Base-by-base conservation (phyloP, 1,140 invertebrate genomes). In the Aricia agestis region DNA sequence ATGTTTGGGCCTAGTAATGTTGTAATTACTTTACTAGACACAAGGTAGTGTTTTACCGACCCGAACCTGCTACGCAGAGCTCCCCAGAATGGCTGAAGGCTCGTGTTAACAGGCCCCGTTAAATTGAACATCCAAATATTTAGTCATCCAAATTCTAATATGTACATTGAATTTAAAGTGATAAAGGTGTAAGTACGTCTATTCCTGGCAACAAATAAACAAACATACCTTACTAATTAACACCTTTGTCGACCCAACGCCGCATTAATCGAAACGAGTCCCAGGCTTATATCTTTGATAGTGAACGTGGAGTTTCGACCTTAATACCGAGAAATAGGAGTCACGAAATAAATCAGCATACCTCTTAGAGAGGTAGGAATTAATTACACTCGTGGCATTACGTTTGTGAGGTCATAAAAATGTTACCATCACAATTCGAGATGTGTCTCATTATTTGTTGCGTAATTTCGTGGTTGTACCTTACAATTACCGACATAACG, bases 341-440 rank as follows among this genome's bases (percentile, higher is more conserved):
- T 68, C 19, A 59, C 32, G 32, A 68, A 67, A 45, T 66, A 69
- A 67, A 57, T 45, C 36, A 41, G 45, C 63, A 70, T 70, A 72
- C 70, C 66, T 73, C 71, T 65, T 61, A 63, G 65, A 58, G 68
- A 72, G 73, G 70, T 75, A 72, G 73, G 73, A 77, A 77, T 77
- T 77, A 77, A 77, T 77, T 77, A 75, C 68, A 70, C 66, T 68
- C 42, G 63, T 69, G 66, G 69, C 65, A 74, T 68, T 72, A 70
- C 57, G 45, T 65, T 67, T 67, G 41, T 59, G 19, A 68, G 68
- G 67, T 68, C 68, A 69, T 73, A 68, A 67, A 72, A 73, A 73
- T 65, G 69, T 66, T 72, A 45, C 41, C 66, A 65, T 67, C 45
- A 63, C 59, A 63, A 15, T 52, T 52, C 45, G 13, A 52, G 45